Conservation (phyloP, 2,797 vertebrate genomes). For the Phoebastria nigripes region DNA sequence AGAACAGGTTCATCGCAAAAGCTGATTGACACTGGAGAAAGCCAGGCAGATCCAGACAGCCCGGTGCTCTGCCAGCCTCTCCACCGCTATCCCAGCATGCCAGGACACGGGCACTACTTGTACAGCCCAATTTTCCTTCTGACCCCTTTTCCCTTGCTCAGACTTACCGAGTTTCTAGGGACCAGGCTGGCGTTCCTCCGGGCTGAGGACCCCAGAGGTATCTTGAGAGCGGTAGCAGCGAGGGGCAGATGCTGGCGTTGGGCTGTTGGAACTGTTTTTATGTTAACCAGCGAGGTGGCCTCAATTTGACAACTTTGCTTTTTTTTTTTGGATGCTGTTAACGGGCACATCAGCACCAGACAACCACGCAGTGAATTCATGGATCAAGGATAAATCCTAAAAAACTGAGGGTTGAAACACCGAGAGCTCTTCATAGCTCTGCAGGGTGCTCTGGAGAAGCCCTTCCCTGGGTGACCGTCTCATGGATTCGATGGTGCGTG, state of each 20-base stretch:
- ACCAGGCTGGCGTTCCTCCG: neutral
- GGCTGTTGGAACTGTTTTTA: neutral
- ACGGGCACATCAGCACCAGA: neutral
- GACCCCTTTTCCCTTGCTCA: neutral
- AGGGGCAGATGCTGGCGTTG: neutral
- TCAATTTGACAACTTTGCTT: neutral
- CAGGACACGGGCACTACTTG: neutral
- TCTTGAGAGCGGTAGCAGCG: neutral
- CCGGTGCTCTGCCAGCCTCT: neutral
- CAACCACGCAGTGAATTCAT: neutral
- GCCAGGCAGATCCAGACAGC: neutral
- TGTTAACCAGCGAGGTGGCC: neutral
- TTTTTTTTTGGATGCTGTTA: neutral
- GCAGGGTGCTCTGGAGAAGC: neutral
- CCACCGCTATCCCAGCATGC: rapidly evolving
- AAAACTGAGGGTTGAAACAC: neutral
- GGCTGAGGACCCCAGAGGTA: neutral
- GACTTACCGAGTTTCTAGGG: neutral
- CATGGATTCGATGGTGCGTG: rapidly evolving
- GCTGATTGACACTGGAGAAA: rapidly evolving
- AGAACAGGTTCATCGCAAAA: neutral
- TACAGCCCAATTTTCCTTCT: neutral
- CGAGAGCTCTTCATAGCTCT: neutral
- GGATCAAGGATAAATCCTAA: neutral
- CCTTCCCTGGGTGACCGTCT: neutral